These are phyloP conservation scores for Hydractinia echinata DNA, from an alignment of 30 jellyfish, hydroid and myxozoan species.

Conservation along the genomic window DNA sequence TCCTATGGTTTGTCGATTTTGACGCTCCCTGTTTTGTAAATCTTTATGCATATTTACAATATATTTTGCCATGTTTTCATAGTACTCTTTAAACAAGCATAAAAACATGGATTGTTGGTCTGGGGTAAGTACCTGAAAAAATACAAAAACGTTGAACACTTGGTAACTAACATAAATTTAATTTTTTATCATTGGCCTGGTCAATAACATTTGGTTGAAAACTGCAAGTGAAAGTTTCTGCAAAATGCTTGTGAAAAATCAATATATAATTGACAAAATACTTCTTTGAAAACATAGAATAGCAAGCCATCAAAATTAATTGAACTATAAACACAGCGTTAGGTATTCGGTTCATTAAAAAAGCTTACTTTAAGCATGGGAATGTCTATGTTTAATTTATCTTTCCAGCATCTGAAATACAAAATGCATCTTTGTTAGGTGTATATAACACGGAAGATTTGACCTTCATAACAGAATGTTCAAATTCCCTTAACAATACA, in stretches of 20 bases:
- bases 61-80: slow-evolving; percentile 61
- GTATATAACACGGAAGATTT: too few relatives aligned
- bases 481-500: too few relatives aligned
- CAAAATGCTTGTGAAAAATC: too few relatives aligned
- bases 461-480: too few relatives aligned
- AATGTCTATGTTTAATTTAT: slow-evolving; percentile 50
- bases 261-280: too few relatives aligned
- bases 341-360: not conserved
- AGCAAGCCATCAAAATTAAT: too few relatives aligned
- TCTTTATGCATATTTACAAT: slow-evolving; percentile 58
- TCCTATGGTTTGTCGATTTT: slow-evolving; percentile 88
- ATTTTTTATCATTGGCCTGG: too few relatives aligned
- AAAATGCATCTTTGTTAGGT: not conserved
- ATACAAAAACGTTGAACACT: too few relatives aligned
- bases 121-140: slow-evolving; percentile 55
- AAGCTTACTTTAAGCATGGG: slow-evolving; percentile 49
- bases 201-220: not conserved
- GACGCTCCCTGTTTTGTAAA: slow-evolving; percentile 84
- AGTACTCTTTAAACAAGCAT: slow-evolving; percentile 64
- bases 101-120: slow-evolving; percentile 41
- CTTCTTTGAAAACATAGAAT: too few relatives aligned
- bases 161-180: too few relatives aligned
- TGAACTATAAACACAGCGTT: too few relatives aligned
- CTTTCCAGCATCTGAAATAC: slow-evolving; percentile 64
- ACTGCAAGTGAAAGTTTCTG: too few relatives aligned